Evolutionary conservation across 2,797 vertebrate species (phyloP).

Genomic region (Pipistrellus pipistrellus): DNA sequence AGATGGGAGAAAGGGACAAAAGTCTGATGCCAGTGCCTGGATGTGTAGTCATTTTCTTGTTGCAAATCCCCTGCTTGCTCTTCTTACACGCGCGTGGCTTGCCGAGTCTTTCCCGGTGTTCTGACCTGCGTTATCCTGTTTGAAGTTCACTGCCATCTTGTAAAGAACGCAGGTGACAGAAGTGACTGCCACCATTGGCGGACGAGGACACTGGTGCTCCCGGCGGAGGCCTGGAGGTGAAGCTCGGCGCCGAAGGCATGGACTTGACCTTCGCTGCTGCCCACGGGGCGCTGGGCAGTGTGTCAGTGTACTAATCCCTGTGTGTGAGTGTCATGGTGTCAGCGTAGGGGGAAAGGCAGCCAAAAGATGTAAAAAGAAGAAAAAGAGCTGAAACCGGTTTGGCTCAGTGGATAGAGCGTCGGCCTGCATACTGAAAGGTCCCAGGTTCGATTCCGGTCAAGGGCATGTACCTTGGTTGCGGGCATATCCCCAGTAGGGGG

Average conservation of each 20-base stretch:
- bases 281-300: not conserved
- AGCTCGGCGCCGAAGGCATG: not conserved
- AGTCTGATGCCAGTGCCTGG: not conserved
- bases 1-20: constrained; percentile 53
- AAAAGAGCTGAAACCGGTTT: not conserved
- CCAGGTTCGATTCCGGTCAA: too few relatives aligned
- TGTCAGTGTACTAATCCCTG: not conserved
- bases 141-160: not conserved
- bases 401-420: too few relatives aligned
- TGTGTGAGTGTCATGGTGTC: not conserved
- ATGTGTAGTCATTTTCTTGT: constrained; percentile 22
- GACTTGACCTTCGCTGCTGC: not conserved
- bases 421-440: too few relatives aligned
- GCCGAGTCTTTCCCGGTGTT: not conserved
- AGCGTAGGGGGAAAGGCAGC: not conserved
- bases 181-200: not conserved
- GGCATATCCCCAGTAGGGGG: too few relatives aligned
- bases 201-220: not conserved
- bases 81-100: not conserved
- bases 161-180: not conserved
- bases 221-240: not conserved
- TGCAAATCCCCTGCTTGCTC: constrained; percentile 9
- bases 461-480: too few relatives aligned
- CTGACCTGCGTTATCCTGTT: not conserved
- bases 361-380: constrained; percentile 2